A percentile compares a stretch with the other conserved stretches of the same genome.
Conservation (phyloP, 1,140 invertebrate genomes). For the Bombus difficillimus region DNA sequence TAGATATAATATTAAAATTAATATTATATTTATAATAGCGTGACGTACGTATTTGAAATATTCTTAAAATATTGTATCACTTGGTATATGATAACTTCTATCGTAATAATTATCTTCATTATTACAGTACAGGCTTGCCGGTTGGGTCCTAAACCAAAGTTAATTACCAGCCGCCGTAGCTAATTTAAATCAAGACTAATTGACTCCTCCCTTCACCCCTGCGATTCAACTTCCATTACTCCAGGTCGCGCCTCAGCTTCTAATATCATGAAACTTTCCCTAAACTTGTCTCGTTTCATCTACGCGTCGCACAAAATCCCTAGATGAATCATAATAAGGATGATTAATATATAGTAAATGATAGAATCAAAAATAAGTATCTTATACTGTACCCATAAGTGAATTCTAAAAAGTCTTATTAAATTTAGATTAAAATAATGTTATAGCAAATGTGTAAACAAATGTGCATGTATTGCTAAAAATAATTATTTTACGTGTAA, state of each 20-base stretch:
- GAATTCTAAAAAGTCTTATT: neutral
- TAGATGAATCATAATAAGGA: neutral
- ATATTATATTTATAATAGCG: no score
- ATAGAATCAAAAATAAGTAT: neutral
- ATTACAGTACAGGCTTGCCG: conserved; percentile 64
- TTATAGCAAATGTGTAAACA: neutral
- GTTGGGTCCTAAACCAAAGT: conserved; percentile 72
- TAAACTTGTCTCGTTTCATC: conserved; percentile 69
- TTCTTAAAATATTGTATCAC: conserved; percentile 11
- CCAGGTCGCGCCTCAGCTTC: conserved; percentile 40
- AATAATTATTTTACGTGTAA: no score
- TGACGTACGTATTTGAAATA: neutral
- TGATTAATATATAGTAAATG: neutral
- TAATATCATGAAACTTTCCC: conserved; percentile 75
- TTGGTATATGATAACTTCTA: conserved; percentile 24
- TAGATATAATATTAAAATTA: no score
- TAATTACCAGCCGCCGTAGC: conserved; percentile 76
- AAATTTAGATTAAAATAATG: no score
- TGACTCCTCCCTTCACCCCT: conserved; percentile 64
- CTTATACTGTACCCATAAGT: neutral
- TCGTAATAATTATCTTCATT: conserved; percentile 71
- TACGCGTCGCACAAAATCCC: conserved; percentile 5
- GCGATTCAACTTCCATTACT: conserved; percentile 50
- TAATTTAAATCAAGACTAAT: conserved; percentile 81
- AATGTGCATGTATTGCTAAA: neutral